phyloP scores from a whole-genome alignment of 2,888 invertebrate species.

The Tolmerus cingulatus region DNA sequence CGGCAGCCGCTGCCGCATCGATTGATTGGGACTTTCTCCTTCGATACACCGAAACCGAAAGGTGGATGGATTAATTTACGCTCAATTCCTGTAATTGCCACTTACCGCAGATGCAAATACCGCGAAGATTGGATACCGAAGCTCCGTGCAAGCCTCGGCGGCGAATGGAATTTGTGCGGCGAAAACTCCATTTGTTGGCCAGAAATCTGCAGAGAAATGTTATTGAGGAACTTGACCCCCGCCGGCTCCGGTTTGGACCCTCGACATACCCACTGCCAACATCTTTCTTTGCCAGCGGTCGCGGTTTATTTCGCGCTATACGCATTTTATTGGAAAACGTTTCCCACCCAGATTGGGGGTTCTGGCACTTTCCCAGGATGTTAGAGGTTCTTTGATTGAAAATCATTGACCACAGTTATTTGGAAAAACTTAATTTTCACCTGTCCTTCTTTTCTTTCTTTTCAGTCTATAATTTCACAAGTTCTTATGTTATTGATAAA shows the following conservation, averaged over 20 bases:
- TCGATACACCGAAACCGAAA: slow-evolving; percentile 12
- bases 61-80: slow-evolving; percentile 29
- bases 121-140: neutral
- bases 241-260: neutral
- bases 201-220: neutral
- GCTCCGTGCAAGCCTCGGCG: neutral
- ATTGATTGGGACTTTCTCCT: slow-evolving; percentile 21
- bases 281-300: neutral
- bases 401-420: neutral
- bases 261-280: neutral
- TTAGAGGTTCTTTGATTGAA: neutral
- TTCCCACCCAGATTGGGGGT: neutral
- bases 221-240: neutral
- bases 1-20: neutral
- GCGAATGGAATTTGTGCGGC: neutral
- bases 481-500: neutral
- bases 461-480: neutral
- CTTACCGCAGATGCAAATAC: slow-evolving; percentile 27
- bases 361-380: neutral
- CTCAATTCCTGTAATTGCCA: slow-evolving; percentile 10
- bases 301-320: neutral
- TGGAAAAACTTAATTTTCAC: neutral
- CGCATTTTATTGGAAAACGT: neutral
- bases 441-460: neutral
- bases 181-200: neutral